Base-by-base conservation (phyloP, 2,797 vertebrate species). In the Melopsittacus undulatus region DNA sequence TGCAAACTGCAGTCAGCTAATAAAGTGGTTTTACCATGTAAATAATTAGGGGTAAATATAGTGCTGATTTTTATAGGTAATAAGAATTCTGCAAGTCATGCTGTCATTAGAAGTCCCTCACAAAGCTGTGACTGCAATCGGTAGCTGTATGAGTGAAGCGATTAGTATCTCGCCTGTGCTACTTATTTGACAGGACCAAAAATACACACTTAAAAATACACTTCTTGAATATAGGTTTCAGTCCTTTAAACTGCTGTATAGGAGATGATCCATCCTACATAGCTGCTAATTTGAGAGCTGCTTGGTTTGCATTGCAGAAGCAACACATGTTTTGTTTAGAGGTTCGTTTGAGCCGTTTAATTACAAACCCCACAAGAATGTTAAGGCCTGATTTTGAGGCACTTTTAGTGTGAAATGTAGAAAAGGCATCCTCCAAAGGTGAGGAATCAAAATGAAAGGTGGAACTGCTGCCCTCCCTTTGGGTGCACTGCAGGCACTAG, bases 231-330 rank as follows among this genome's bases (percentile, higher is more conserved):
- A 83, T 30, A 62, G 49, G 48, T 94, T 96, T 83, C 51, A 79
- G 21, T 80, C 80, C 82, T 84, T 83, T 82, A 85, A 96, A 86
- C 45, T 76, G 74, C 56, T 90, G 11, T 54, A 13, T 22, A 46
- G 84, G 81, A 57, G 43, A 77, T 92, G 70, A 82, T 81, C 80
- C 79, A 61, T 81, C 90, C 78, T 83, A 94, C 66, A 51, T 5
- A 80, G 63, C 64, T 68, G 69, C 80, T 92, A 94, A 87, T 90
- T 94, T 91, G 49, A 95, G 70, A 96, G 43, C 23, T 77, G 67
- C 23, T 76, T 89, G 43, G 4, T 89, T 91, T 93, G 90, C 90
- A 81, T 92, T 85, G 64, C 48, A 86, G 74, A 78, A 85, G 52
- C n/a, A 57, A 75, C 63, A 13, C 17, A 30, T 5, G 3, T 38